Conservation (phyloP, 2,888 invertebrate genomes). For the Volucella inanis region DNA sequence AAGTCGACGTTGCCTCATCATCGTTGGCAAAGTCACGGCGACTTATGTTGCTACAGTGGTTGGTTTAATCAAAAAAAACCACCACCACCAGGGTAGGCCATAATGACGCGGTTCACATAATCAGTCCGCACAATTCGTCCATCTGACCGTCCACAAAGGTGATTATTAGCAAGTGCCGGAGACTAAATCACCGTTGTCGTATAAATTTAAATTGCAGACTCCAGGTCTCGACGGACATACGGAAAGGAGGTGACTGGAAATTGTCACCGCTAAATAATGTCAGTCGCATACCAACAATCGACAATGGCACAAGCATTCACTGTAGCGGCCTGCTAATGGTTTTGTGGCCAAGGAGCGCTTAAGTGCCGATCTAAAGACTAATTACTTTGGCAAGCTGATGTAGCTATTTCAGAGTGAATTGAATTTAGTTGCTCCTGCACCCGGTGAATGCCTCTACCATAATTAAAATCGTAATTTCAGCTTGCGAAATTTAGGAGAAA, state of each 20-base stretch:
- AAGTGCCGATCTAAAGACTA: conserved; percentile 44
- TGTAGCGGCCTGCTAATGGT: conserved; percentile 52
- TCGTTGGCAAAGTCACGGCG: background rate
- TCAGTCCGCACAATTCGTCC: background rate
- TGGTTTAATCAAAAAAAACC: conserved; percentile 19
- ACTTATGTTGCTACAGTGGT: no score
- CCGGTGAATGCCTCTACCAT: background rate
- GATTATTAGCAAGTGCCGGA: background rate
- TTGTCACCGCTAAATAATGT: conserved; percentile 28
- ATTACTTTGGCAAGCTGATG: conserved; percentile 41
- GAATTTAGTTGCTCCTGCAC: conserved; percentile 25
- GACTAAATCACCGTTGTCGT: conserved; percentile 34
- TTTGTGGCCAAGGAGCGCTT: conserved; percentile 36
- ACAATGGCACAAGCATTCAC: background rate
- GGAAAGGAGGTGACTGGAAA: background rate
- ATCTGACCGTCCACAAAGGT: background rate
- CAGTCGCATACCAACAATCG: conserved; percentile 5
- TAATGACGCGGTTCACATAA: conserved; percentile 12
- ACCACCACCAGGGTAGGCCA: background rate
- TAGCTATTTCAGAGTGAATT: conserved; percentile 26
- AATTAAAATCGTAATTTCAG: conserved; percentile 29
- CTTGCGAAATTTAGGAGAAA: background rate
- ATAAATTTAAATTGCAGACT: conserved; percentile 41
- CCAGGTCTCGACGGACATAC: background rate
- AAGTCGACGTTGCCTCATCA: conserved; percentile 15